Percentiles rank a stretch among this genome's conserved stretches.
These are phyloP conservation scores for Pocillopora damicornis DNA, from an alignment of 64 coral and sea anemone genomes.

Conservation along the genomic window DNA sequence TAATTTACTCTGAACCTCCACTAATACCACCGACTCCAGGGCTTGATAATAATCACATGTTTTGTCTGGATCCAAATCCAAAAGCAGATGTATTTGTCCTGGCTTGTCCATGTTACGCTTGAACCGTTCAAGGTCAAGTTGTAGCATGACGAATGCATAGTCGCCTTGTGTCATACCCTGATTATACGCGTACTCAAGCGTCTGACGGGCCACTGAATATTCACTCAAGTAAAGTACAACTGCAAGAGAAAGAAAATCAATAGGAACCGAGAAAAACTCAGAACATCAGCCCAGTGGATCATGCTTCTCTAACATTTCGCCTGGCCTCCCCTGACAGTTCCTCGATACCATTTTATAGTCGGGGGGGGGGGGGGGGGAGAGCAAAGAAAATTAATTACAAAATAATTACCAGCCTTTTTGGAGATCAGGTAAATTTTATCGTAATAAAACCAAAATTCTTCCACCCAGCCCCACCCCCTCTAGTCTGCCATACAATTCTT, in stretches of 20 bases:
- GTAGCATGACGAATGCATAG: slow-evolving; percentile 55
- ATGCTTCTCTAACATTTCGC: too few species aligned
- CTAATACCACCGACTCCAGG: neutral
- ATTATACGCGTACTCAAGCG: slow-evolving; percentile 57
- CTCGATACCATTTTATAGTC: too few species aligned
- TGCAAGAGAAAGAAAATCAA: slow-evolving; percentile 22
- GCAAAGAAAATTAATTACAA: too few species aligned
- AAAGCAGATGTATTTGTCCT: neutral
- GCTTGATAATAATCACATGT: slow-evolving; percentile 6
- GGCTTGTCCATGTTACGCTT: neutral
- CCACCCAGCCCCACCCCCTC: too few species aligned
- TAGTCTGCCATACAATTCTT: too few species aligned
- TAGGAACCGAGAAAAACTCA: neutral
- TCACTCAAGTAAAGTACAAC: slow-evolving; percentile 76
- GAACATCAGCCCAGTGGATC: too few species aligned
- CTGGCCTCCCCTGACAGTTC: too few species aligned
- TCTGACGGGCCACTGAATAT: slow-evolving; percentile 49
- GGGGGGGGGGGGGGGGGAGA: too few species aligned
- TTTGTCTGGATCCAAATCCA: neutral
- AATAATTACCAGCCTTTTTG: too few species aligned
- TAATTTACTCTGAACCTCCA: slow-evolving; percentile 1
- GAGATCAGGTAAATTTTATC: too few species aligned
- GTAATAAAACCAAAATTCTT: too few species aligned
- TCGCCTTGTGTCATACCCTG: slow-evolving; percentile 72
- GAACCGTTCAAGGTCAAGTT: slow-evolving; percentile 7